Base-by-base conservation (phyloP, 1,140 invertebrate genomes). In the Radopholus similis region DNA sequence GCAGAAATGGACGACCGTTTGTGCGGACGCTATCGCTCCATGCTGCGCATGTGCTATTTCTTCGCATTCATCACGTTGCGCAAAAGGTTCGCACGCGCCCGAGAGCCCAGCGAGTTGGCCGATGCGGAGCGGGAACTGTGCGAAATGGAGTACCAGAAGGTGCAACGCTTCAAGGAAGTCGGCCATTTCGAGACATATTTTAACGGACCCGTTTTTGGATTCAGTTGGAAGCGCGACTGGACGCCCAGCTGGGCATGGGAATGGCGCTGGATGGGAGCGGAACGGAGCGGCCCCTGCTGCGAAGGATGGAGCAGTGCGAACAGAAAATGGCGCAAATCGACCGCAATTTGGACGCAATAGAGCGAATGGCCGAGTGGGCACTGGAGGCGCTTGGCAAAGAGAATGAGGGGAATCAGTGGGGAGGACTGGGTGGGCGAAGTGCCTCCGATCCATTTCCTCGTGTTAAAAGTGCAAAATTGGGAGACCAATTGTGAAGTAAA, bases 61-160 rank as follows among this genome's bases (percentile, higher is more conserved):
- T 44, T 76, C 30, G 55, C 66, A 56, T 76, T 76, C 40, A 55
- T 44, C 4, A 69, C 60, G 2, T 35, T 37, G 2, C 59, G 56
- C 56, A 76, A 70, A 30, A 77, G 67, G 32, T 76, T 76, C 42
- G 57, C 72, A 18, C 38, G 66, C 28, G 72, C 66, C 28, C 57
- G 75, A 13, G 74, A 76, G 18, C 76, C 74, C 6, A 74, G 75
- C 30, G 70, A 76, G 51, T 30, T 76, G 6, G 49, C 77, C n/a
- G 71, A 74, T 49, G 77, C 72, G 13, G 74, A 76, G 42, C 64
- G 62, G 9, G 74, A 76, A 51, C 60, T 76, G 9, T 68, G 60
- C 26, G 74, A 76, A 44, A 67, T 70, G 40, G 71, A 78, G 30
- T 57, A 76, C 51, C 64, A 77, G 42, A 18, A 47, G 11, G 44